Evolutionary conservation across 2,113 vertebrate genomes (phyloP), one percentile per base, ranked within the genome.

Genomic region (Atlantisia rogersi): DNA sequence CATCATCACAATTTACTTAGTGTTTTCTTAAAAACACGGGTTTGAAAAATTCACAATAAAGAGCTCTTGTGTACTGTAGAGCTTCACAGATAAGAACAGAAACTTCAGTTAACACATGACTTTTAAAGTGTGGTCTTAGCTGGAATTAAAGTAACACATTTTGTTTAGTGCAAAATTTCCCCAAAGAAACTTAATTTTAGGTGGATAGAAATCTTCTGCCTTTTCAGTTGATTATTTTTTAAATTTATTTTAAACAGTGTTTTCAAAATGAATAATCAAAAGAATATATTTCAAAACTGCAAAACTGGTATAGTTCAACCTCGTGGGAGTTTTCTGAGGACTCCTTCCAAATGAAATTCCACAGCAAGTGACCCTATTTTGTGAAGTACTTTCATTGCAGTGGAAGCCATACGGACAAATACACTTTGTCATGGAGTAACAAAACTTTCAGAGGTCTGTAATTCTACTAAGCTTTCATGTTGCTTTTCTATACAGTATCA

Each of bases 221-320:
- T 73, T 63, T 60, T 67, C 29, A 35, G 1, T 22, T 59, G 13
- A 62, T 44, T 63, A 73, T 42, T 29, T 26, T 15, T 52, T 26
- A 44, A 46, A 46, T 29, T 26, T 59, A 5, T 2, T 22, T 21
- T 18, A 40, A 63, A 75, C 4, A 10, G 5, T 10, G 4, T 37
- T 94, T 86, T 68, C 11, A 52, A 73, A 46, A 4, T 35, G 15
- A 89, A 39, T 80, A 74, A 64, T 56, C 14, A 52, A 83, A 86
- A 60, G 12, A 50, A 21, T 21, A 26, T 29, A 7, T 46, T 80
- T 35, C 5, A 53, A 73, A 80, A 46, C 9, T 50, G n/a, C 48
- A 59, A 68, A 68, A 19, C 0, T 2, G 2, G 0, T 46, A 18
- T 44, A 48, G 3, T 4, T 67, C 22, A 75, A 12, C 8, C 5